Percentiles rank a stretch among this genome's conserved stretches.
Evolutionary conservation across 2,888 invertebrate genomes (phyloP).

Genomic region (Morinoia aosen): DNA sequence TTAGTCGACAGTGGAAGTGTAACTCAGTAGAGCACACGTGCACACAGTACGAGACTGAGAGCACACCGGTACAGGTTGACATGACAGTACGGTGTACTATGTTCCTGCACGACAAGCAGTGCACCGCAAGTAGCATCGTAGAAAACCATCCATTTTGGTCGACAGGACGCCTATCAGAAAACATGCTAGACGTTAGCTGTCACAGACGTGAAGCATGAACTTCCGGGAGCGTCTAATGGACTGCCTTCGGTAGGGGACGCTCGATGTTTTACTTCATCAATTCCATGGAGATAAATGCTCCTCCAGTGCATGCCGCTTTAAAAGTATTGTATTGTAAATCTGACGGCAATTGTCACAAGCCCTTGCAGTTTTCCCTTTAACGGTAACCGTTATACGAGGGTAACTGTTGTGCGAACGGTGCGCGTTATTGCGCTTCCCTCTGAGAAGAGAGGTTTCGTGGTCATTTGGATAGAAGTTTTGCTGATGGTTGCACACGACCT

Average conservation of each 20-base stretch:
- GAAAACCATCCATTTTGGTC: neutral
- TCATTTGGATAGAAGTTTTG: neutral
- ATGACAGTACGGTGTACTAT: neutral
- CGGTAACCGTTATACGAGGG: neutral
- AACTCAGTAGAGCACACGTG: too few relatives aligned
- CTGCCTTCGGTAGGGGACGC: neutral
- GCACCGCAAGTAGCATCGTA: neutral
- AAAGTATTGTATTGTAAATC: neutral
- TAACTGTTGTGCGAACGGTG: neutral
- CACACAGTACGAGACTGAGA: too few relatives aligned
- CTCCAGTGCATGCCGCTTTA: neutral
- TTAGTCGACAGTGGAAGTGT: too few relatives aligned
- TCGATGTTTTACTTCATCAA: neutral
- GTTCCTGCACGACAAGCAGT: neutral
- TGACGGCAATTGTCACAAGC: neutral
- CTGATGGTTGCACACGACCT: neutral
- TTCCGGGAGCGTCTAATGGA: constrained; percentile 2
- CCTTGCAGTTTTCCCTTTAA: neutral
- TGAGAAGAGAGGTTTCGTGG: neutral
- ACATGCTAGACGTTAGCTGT: neutral
- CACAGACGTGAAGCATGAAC: neutral
- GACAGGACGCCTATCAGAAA: neutral
- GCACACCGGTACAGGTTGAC: too few relatives aligned
- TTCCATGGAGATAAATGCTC: neutral
- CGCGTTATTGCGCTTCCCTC: neutral